Conservation (phyloP, 2,113 vertebrate species). For the Mesitornis unicolor region DNA sequence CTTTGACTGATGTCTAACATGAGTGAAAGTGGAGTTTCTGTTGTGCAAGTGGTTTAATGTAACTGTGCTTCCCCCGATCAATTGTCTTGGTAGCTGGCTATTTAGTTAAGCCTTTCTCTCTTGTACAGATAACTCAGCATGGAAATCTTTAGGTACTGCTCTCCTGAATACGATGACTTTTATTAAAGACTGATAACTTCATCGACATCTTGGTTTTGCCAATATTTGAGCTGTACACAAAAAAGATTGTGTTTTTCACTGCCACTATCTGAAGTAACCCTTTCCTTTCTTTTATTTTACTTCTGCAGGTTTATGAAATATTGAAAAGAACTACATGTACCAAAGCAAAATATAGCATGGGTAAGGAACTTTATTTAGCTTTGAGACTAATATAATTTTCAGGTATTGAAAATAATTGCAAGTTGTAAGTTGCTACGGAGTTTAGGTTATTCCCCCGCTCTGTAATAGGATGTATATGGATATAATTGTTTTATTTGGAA, state of each 20-base stretch:
- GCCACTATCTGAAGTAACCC: not conserved
- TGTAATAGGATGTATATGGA: not conserved
- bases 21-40: not conserved
- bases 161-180: not conserved
- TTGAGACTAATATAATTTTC: not conserved
- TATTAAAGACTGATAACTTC: slow-evolving; percentile 15
- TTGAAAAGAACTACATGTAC: slow-evolving; percentile 90
- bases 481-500: slow-evolving; percentile 11
- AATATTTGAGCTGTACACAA: slow-evolving; percentile 20
- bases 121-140: not conserved
- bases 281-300: not conserved
- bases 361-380: slow-evolving; percentile 75
- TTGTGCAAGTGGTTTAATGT: not conserved
- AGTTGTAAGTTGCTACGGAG: not conserved
- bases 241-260: not conserved
- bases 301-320: slow-evolving; percentile 88
- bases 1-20: rapidly evolving
- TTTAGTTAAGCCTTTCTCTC: not conserved
- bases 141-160: not conserved
- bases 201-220: not conserved
- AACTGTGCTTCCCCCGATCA: not conserved
- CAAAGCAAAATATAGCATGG: slow-evolving; percentile 88
- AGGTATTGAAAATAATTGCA: not conserved
- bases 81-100: not conserved
- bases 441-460: not conserved